Base-by-base conservation (phyloP, 2,888 invertebrate genomes). In the Camptogramma bilineatum region DNA sequence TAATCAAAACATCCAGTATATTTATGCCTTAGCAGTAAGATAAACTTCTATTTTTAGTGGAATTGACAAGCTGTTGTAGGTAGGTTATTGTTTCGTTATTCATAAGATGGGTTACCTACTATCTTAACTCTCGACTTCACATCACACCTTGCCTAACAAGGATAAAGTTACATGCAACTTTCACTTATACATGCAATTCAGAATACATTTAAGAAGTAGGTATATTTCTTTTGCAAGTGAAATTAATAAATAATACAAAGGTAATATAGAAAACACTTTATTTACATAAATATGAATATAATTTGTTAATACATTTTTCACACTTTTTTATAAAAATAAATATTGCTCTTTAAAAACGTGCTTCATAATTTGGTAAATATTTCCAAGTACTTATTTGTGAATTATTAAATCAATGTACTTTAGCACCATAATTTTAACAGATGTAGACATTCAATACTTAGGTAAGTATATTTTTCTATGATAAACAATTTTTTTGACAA, bases 221-320 rank as follows among this genome's bases (percentile, higher is more conserved):
- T 8, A 3, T 28, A 4, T 24, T 24, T 28, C 8, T 8, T 0
- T 28, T 28, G 28, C 28, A 28, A n/a, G n/a, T n/a, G n/a, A n/a
- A n/a, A n/a, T 17, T 7, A 4, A 16, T 10, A 16, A 51, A 16
- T 24, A 57, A 50, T 8, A 24, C 16, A 57, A 18, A 28, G 0
- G n/a, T n/a, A 4, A 28, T 51, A 58, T 18, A 48, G 10, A 60
- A 53, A 19, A 39, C 34, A 42, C 64, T 72, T 71, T 72, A 72
- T 72, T 72, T 69, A 72, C 68, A 70, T 66, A 70, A 63, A 68
- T 63, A 61, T 65, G 28, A 48, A 55, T 62, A 54, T 42, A 47
- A 5, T 64, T 61, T n/a, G n/a, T 68, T 62, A 51, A 53, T 53
- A 51, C 39, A 57, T 62, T 63, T 51, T 54, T 59, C 54, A 66